phyloP scores from a whole-genome alignment of 53 echinoderm and acorn worm genomes.

The Antedon mediterranea region DNA sequence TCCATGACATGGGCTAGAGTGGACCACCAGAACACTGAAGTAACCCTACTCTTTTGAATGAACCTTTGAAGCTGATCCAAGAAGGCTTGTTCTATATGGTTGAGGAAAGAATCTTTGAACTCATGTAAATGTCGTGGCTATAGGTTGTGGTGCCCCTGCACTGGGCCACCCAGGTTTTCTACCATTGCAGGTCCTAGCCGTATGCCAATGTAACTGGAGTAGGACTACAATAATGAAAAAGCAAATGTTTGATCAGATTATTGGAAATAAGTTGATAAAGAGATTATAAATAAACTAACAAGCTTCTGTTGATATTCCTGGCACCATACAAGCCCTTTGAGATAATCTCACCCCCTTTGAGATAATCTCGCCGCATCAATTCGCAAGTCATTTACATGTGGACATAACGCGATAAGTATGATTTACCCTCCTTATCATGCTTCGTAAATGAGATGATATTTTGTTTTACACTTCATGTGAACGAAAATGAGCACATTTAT shows the following conservation, averaged over 20 bases:
- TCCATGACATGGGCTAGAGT: no score
- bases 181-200: no score
- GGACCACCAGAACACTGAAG: no score
- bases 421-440: background rate
- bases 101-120: no score
- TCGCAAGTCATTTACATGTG: background rate
- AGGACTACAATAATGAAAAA: background rate
- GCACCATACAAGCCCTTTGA: background rate
- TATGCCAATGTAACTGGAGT: no score
- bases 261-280: background rate
- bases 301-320: background rate
- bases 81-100: no score
- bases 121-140: no score
- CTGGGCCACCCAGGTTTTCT: no score
- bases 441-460: background rate
- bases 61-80: no score
- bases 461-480: background rate
- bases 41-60: no score
- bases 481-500: background rate
- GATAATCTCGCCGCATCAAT: background rate
- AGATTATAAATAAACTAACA: background rate
- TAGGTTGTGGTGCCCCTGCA: no score
- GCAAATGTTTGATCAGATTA: background rate
- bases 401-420: background rate
- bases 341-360: no score